phyloP scores from a whole-genome alignment of 2,888 invertebrate species.

The Crematogaster levior region DNA sequence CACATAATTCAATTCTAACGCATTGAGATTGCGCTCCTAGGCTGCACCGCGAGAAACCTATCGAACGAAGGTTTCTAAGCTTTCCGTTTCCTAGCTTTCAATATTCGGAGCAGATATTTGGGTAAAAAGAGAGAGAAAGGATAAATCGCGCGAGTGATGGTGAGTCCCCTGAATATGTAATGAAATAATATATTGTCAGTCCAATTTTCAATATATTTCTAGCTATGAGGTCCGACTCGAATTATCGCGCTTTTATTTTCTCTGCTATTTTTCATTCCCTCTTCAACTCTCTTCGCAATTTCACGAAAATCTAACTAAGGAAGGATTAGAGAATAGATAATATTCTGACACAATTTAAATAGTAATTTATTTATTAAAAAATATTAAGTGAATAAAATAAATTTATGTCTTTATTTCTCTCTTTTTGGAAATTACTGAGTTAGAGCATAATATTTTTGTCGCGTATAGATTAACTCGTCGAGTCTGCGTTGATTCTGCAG shows the following conservation, averaged over 20 bases:
- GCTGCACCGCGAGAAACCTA: constrained; percentile 1
- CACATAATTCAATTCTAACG: constrained; percentile 44
- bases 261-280: constrained; percentile 12
- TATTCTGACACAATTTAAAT: not conserved
- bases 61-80: constrained; percentile 10
- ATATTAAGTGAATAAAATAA: not conserved
- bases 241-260: constrained; percentile 33
- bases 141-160: not conserved
- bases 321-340: not conserved
- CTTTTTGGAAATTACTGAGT: not conserved
- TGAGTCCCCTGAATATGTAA: constrained; percentile 60
- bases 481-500: not conserved
- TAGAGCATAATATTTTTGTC: not conserved
- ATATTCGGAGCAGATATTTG: not conserved
- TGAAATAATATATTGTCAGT: constrained; percentile 58
- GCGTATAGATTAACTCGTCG: not conserved
- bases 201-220: constrained; percentile 56
- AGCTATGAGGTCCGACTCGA: constrained; percentile 39
- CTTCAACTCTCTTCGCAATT: not conserved
- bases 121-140: not conserved
- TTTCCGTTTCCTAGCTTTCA: constrained; percentile 16
- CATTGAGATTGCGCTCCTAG: constrained; percentile 47
- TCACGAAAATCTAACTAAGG: not conserved
- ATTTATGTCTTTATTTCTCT: not conserved
- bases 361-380: not conserved